Evolutionary conservation across 2,888 invertebrate species (phyloP).

Genomic region (Morinoia aosen): DNA sequence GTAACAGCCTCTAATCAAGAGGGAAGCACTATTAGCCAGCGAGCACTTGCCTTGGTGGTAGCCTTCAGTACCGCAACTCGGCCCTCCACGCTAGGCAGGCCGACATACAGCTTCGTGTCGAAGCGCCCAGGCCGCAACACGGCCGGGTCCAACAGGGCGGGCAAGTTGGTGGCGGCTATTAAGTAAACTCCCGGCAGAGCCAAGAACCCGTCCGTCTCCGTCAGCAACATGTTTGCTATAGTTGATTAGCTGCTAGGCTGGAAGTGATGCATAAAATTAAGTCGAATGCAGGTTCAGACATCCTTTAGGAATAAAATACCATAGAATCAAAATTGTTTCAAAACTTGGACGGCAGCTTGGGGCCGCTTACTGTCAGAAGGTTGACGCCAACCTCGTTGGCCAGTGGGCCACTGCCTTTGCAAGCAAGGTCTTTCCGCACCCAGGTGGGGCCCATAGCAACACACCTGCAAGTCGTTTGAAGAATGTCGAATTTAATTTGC

Average conservation of each 20-base stretch:
- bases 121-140: constrained; percentile 64
- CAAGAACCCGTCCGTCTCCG: constrained; percentile 66
- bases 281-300: too few species aligned
- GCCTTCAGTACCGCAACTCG: constrained; percentile 63
- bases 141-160: constrained; percentile 65
- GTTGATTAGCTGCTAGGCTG: constrained; percentile 67
- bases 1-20: neutral
- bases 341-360: constrained; percentile 98
- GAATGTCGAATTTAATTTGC: too few species aligned
- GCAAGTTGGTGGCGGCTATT: constrained; percentile 66
- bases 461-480: constrained; percentile 80
- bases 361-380: constrained; percentile 98
- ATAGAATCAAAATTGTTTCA: constrained; percentile 74
- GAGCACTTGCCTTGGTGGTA: constrained; percentile 57
- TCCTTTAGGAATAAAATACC: too few species aligned
- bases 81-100: constrained; percentile 61
- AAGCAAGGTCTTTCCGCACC: constrained; percentile 84
- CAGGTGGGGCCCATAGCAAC: constrained; percentile 95
- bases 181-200: constrained; percentile 63
- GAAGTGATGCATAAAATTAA: neutral
- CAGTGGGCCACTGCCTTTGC: constrained; percentile 99
- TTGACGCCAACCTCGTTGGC: constrained; percentile 98
- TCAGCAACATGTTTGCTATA: constrained; percentile 65
- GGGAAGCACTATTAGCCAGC: neutral
- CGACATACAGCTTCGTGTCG: constrained; percentile 65